phyloP scores from a whole-genome alignment of 2,797 vertebrate genomes.

The Vespertilio murinus region DNA sequence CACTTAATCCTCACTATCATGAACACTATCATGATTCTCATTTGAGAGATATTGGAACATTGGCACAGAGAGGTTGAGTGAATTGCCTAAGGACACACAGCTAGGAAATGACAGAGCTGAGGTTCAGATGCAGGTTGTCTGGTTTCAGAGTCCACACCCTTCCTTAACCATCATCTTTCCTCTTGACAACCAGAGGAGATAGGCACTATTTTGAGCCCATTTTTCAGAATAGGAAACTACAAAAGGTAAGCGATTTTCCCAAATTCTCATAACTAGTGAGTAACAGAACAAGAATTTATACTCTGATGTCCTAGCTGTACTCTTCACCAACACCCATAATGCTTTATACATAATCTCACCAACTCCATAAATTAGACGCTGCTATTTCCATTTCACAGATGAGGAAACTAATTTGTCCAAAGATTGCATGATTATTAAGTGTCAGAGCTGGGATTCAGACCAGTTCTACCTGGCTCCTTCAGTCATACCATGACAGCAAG shows the following conservation, averaged over 20 bases:
- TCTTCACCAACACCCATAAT: background rate
- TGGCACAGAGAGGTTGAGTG: conserved; percentile 11
- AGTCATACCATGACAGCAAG: background rate
- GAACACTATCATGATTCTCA: background rate
- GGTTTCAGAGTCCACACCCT: background rate
- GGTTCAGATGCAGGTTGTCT: background rate
- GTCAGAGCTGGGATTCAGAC: background rate
- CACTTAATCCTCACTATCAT: background rate
- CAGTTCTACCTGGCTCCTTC: background rate
- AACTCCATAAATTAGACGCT: background rate
- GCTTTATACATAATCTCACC: background rate
- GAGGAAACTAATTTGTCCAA: background rate
- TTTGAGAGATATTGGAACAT: background rate
- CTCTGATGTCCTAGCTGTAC: background rate
- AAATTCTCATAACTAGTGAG: background rate
- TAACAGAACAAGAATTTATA: background rate
- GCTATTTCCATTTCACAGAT: background rate
- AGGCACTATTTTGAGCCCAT: background rate
- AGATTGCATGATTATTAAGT: background rate
- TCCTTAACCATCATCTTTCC: background rate
- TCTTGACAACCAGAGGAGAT: background rate
- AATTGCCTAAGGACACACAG: background rate
- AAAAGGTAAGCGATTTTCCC: background rate
- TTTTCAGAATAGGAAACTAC: background rate
- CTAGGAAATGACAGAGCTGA: background rate